phyloP scores from a whole-genome alignment of 1,140 invertebrate species.

The Drosophila cardini region DNA sequence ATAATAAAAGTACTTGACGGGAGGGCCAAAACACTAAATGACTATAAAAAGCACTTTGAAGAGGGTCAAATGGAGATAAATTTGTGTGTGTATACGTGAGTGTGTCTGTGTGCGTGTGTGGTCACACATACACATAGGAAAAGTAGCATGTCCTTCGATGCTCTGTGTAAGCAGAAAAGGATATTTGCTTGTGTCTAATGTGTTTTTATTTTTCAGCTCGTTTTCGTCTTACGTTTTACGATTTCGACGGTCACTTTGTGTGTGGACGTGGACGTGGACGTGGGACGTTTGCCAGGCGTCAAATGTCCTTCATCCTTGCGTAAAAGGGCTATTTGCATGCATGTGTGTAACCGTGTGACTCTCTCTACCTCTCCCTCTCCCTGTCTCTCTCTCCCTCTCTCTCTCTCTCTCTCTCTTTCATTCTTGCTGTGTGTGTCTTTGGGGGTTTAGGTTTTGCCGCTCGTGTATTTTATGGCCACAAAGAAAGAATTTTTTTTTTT shows the following conservation, averaged over 20 bases:
- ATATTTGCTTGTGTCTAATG: conserved; percentile 83
- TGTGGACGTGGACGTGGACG: conserved; percentile 68
- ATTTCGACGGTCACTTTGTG: conserved; percentile 77
- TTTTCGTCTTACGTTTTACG: conserved; percentile 82
- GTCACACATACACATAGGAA: conserved; percentile 21
- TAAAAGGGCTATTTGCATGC: conserved; percentile 66
- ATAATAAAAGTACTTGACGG: conserved; percentile 84
- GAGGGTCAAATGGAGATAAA: conserved; percentile 85
- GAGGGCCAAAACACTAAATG: conserved; percentile 84
- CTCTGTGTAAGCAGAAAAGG: conserved; percentile 45
- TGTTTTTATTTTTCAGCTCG: conserved; percentile 82
- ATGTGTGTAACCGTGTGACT: conserved; percentile 29
- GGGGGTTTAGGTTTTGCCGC: conserved; percentile 23
- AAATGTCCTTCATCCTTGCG: conserved; percentile 52
- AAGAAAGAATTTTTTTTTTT: conserved; percentile 49
- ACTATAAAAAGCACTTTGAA: conserved; percentile 85
- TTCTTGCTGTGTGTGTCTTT: not conserved
- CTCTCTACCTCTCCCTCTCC: not conserved
- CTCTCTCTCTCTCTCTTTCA: conserved; percentile 7
- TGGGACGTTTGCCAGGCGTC: conserved; percentile 54
- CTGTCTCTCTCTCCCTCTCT: not conserved
- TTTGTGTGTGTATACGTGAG: conserved; percentile 59
- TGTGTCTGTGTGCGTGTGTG: conserved; percentile 30
- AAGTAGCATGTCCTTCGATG: conserved; percentile 51
- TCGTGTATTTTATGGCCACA: conserved; percentile 76